Evolutionary conservation across 1,140 invertebrate genomes (phyloP).

Genomic region (Steinernema feltiae): DNA sequence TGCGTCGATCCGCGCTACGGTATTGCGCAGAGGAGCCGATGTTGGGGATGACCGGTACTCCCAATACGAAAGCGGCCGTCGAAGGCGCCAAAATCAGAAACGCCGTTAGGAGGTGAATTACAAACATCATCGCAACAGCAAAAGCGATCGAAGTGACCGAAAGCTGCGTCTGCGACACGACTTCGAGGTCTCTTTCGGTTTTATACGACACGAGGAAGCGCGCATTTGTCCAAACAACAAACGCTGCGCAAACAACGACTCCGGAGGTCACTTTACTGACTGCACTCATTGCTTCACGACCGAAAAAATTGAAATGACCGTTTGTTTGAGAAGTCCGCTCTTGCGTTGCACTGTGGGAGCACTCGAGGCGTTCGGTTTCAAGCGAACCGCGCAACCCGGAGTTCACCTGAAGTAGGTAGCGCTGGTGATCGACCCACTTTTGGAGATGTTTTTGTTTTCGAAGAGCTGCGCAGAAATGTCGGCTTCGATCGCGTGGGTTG

Average conservation of each 20-base stretch:
- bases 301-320: neutral
- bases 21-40: neutral
- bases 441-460: neutral
- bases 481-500: neutral
- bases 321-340: too few relatives aligned
- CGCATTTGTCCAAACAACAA: neutral
- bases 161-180: neutral
- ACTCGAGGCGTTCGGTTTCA: neutral
- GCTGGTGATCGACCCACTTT: neutral
- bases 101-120: neutral
- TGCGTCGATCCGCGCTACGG: neutral
- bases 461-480: neutral
- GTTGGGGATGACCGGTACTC: neutral
- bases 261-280: neutral
- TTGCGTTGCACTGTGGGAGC: too few relatives aligned
- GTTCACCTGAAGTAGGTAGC: slow-evolving; percentile 8
- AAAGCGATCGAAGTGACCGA: neutral
- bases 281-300: neutral
- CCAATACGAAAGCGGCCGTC: neutral
- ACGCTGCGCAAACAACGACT: neutral
- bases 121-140: neutral
- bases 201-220: neutral
- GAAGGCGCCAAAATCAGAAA: neutral
- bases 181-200: neutral
- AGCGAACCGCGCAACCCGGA: neutral